phyloP scores from a whole-genome alignment of 2,113 vertebrate genomes.

The Stictonetta naevosa region DNA sequence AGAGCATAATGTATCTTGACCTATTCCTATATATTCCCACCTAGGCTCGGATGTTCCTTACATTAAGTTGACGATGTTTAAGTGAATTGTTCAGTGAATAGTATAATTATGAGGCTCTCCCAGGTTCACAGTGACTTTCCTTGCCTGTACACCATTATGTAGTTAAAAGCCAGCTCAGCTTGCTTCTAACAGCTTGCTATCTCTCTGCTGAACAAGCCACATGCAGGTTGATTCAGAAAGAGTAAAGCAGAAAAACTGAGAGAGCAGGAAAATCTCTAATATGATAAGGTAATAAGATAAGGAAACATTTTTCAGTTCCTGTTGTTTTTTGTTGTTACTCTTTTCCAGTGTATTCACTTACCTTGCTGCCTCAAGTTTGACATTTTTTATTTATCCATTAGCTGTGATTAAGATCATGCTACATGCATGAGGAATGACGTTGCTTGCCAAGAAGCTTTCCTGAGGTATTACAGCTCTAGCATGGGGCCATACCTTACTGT shows the following conservation, averaged over 20 bases:
- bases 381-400: constrained; percentile 27
- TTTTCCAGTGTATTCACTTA: neutral
- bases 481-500: neutral
- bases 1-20: neutral
- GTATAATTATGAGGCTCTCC: neutral
- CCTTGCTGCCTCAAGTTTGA: constrained; percentile 16
- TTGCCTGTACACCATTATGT: neutral
- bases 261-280: neutral
- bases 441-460: neutral
- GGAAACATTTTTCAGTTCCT: constrained; percentile 22
- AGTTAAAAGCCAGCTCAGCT: neutral
- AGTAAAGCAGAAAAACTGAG: neutral
- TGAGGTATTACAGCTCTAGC: neutral
- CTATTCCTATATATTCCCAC: neutral
- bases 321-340: neutral
- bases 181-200: neutral
- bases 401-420: neutral
- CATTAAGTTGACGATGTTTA: neutral
- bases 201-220: neutral
- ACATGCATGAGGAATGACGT: neutral
- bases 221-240: neutral
- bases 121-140: neutral
- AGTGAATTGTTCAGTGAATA: neutral
- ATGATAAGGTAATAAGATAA: neutral
- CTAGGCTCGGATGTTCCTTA: neutral